These are phyloP conservation scores for Ormyrus thymus DNA, from an alignment of 2,888 invertebrate species.

Conservation along the genomic window DNA sequence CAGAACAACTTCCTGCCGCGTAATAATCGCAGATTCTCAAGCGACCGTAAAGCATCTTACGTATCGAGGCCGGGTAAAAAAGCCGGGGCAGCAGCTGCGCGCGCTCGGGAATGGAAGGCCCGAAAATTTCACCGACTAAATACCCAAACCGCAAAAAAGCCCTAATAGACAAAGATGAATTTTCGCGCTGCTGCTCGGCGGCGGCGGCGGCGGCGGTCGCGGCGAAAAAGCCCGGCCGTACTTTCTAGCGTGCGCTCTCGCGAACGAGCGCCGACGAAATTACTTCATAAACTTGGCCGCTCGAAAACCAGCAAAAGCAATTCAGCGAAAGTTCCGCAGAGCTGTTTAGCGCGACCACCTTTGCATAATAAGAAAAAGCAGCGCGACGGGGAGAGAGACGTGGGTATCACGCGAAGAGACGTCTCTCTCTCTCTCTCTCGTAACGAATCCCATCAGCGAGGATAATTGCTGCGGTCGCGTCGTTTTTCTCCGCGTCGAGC, in stretches of 20 bases:
- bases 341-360: conserved; percentile 1
- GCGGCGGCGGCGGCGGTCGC: no score
- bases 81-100: no score
- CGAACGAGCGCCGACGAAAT: conserved; percentile 19
- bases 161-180: no score
- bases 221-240: no score
- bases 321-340: conserved; percentile 30
- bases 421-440: not conserved
- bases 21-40: no score
- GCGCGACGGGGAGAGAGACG: not conserved
- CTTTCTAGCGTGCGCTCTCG: not conserved
- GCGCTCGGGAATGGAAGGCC: no score
- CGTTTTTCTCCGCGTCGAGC: not conserved
- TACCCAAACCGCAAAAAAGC: no score
- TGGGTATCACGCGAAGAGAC: not conserved
- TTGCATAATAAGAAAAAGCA: conserved; percentile 42
- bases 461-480: conserved; percentile 40
- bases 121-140: no score
- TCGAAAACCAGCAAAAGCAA: conserved; percentile 33
- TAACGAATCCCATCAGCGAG: conserved; percentile 30
- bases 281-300: conserved; percentile 31
- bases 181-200: no score
- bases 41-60: no score
- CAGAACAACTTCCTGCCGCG: no score
- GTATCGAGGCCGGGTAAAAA: no score